A percentile compares a stretch with the other conserved stretches of the same genome.
Evolutionary conservation across 1,140 invertebrate genomes (phyloP).

Genomic region (Hetaerina americana): DNA sequence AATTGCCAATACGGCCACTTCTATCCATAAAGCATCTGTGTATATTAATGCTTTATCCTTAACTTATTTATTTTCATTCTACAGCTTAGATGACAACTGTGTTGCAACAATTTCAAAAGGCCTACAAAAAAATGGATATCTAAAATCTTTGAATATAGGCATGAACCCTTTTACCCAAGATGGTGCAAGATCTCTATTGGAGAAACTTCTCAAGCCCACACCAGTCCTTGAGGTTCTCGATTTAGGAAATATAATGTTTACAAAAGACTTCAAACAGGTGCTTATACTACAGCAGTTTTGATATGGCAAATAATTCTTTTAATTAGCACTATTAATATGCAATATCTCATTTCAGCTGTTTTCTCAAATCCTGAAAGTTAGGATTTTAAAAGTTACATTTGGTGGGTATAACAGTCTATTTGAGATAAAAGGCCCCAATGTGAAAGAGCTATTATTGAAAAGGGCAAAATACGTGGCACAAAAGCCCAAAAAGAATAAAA

Average conservation of each 20-base stretch:
- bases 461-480: neutral
- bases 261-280: neutral
- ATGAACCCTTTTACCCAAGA: neutral
- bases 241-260: neutral
- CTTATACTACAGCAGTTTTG: neutral
- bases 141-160: neutral
- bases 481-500: neutral
- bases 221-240: neutral
- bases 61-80: neutral
- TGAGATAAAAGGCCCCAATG: neutral
- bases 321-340: too few relatives aligned
- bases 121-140: neutral
- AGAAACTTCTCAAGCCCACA: neutral
- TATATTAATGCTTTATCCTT: too few relatives aligned
- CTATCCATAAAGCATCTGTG: too few relatives aligned
- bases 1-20: too few relatives aligned
- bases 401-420: neutral
- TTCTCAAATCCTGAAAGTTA: neutral
- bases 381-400: neutral
- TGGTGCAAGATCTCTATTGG: neutral
- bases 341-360: neutral
- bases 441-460: neutral
- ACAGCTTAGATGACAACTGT: neutral
- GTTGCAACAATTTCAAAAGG: neutral
- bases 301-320: neutral